Base-by-base conservation (phyloP, 2,797 vertebrate genomes). In the Dallia pectoralis region DNA sequence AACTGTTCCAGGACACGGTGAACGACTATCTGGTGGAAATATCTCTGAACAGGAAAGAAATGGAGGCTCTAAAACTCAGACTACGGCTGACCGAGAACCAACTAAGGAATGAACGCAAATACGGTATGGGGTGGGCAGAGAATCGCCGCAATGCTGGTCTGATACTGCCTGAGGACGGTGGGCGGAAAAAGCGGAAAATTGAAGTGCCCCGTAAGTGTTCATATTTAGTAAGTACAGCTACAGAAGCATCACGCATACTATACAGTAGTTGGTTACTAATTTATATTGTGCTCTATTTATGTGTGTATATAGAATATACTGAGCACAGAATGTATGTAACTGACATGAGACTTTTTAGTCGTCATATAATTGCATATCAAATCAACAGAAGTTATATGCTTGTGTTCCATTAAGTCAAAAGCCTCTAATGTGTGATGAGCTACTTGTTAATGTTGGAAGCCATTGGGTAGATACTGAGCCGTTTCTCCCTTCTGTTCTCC, bases 1-100 rank as follows among this genome's bases (percentile, higher is more conserved):
- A 94, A 81, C 93, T 94, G 75, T 94, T 94, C 82, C 91, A 94
- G 90, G 93, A 94, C 77, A 93, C 93, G 1, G 92, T 94, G 40
- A 93, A 90, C 87, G 91, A 92, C 85, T 94, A 93, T 82, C 84
- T 94, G 87, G 92, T 93, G 90, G 93, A 94, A 84, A 87, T 94
- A 73, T 90, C 93, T 14, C 89, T 94, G 61, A 94, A 93, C 89
- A 87, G 91, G 80, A 93, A 93, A 77, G 93, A 94, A 82, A 94
- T 92, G 85, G 93, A 94, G 63, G 84, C 92, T 3, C 87, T 94
- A 18, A 93, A 92, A 19, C 78, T 93, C 74, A 87, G 93, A 11
- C 89, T 94, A 53, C 87, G 90, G 74, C 87, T 93, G 59, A 94
- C 92, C 0, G 93, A 94, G 83, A 91, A 87, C 87, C 93, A 94